Evolutionary conservation across 1,140 invertebrate species (phyloP).

Genomic region (Anoplophora glabripennis): DNA sequence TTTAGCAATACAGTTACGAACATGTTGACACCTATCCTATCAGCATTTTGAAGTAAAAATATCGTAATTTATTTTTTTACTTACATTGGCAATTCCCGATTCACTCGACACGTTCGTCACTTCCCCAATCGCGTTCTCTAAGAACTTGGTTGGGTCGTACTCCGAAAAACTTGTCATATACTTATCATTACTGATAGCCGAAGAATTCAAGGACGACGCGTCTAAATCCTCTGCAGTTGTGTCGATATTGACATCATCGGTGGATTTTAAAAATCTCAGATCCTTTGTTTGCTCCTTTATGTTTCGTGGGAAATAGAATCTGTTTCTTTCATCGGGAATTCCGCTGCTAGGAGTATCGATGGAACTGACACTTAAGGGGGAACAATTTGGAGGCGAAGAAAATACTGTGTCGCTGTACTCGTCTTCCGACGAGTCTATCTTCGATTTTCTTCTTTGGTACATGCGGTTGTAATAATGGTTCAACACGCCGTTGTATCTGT

Average conservation of each 20-base stretch:
- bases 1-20: too few species aligned
- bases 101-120: neutral
- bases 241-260: constrained; percentile 22
- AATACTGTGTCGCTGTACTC: constrained; percentile 4
- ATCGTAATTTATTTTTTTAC: too few species aligned
- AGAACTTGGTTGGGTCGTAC: constrained; percentile 21
- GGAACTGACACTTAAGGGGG: constrained; percentile 9
- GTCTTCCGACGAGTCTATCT: constrained; percentile 16
- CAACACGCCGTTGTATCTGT: constrained; percentile 23
- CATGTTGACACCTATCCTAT: too few species aligned
- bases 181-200: neutral
- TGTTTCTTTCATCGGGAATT: constrained; percentile 6
- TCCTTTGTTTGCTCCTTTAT: neutral
- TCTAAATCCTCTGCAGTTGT: constrained; percentile 3
- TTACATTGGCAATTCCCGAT: neutral
- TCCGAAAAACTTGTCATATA: constrained; percentile 7
- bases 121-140: constrained; percentile 23
- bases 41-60: too few species aligned
- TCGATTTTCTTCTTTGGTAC: constrained; percentile 22
- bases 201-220: neutral
- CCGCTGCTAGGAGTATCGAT: constrained; percentile 16
- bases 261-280: constrained; percentile 11
- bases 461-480: constrained; percentile 22
- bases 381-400: constrained; percentile 16
- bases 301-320: constrained; percentile 6